A percentile compares a stretch with the other conserved stretches of the same genome.
These are phyloP conservation scores for Sialis lutaria DNA, from an alignment of 2,888 invertebrate genomes.

Conservation along the genomic window DNA sequence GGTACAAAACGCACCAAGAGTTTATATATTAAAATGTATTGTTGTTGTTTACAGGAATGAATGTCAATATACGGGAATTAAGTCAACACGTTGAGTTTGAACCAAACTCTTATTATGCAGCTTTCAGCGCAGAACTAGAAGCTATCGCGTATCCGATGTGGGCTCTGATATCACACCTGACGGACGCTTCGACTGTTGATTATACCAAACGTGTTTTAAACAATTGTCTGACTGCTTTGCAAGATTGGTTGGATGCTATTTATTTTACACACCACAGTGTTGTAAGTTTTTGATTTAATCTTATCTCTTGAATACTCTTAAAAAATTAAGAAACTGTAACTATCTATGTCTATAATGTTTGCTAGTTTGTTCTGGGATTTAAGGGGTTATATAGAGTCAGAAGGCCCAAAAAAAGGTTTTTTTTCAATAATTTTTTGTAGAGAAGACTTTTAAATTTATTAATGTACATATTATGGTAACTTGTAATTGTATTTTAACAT, in stretches of 20 bases:
- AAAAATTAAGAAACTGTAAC: too few relatives aligned
- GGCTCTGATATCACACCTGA: conserved; percentile 81
- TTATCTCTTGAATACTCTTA: too few relatives aligned
- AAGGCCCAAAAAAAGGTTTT: too few relatives aligned
- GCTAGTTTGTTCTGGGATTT: too few relatives aligned
- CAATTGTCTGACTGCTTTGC: conserved; percentile 60
- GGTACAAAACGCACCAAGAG: too few relatives aligned
- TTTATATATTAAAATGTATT: neutral
- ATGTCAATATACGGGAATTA: conserved; percentile 82
- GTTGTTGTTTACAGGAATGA: conserved; percentile 58
- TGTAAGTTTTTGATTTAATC: too few relatives aligned
- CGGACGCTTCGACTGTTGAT: conserved; percentile 51
- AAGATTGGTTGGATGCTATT: conserved; percentile 79
- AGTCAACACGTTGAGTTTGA: conserved; percentile 91
- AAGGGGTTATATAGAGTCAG: too few relatives aligned
- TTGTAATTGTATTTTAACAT: too few relatives aligned
- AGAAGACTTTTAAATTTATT: too few relatives aligned
- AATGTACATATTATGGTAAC: too few relatives aligned
- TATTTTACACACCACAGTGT: conserved; percentile 50
- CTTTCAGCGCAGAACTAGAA: conserved; percentile 93
- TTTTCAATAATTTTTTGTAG: too few relatives aligned
- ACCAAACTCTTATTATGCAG: conserved; percentile 92
- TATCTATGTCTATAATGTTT: too few relatives aligned
- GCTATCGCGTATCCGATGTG: conserved; percentile 97
- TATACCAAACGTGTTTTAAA: conserved; percentile 59